phyloP scores from a whole-genome alignment of 2,888 invertebrate genomes.

The Temnothorax ravouxi region DNA sequence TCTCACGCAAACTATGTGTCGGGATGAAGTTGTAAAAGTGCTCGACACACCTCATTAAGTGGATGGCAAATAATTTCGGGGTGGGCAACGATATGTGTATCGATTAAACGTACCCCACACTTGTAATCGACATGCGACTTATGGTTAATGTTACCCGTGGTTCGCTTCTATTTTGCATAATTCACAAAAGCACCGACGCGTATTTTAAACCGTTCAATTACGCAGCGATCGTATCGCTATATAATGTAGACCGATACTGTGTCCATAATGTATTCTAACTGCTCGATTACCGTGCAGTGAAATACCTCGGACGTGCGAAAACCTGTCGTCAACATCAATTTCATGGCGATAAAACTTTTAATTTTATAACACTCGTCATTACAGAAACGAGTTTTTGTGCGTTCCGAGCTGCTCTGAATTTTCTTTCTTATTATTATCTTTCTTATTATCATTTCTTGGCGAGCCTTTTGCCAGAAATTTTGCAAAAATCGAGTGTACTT shows the following conservation, averaged over 20 bases:
- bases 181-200: constrained; percentile 44
- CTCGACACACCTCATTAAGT: background rate
- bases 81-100: background rate
- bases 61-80: constrained; percentile 26
- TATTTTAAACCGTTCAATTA: constrained; percentile 31
- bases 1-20: constrained; percentile 1
- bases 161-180: constrained; percentile 61
- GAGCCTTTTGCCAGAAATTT: background rate
- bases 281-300: constrained; percentile 31
- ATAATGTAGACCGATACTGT: constrained; percentile 1
- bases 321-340: constrained; percentile 48
- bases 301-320: constrained; percentile 8
- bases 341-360: constrained; percentile 23
- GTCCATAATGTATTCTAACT: constrained; percentile 10
- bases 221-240: background rate
- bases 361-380: background rate
- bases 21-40: constrained; percentile 16
- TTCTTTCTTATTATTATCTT: background rate
- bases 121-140: constrained; percentile 23
- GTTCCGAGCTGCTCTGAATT: background rate
- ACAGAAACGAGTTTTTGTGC: background rate
- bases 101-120: background rate
- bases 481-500: background rate
- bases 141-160: background rate
- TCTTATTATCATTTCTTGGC: background rate